Evolutionary conservation across 2,797 vertebrate genomes (phyloP).

Genomic region (Syngnathus acus): DNA sequence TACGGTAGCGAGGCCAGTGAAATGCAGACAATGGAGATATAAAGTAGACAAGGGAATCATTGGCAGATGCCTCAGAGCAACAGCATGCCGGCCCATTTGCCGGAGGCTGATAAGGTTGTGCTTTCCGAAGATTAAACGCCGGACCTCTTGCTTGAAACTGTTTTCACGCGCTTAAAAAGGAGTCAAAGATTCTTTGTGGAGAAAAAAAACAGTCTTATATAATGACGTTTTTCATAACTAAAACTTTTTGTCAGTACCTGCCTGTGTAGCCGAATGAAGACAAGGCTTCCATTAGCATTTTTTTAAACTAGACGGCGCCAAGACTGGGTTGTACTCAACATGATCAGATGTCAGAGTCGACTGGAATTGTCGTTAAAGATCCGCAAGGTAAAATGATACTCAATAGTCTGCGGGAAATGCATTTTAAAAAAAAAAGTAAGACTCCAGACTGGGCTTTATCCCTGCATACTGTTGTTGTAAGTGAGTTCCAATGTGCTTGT

Average conservation of each 20-base stretch:
- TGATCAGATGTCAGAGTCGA: not conserved
- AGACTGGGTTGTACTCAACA: not conserved
- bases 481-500: too few species aligned
- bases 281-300: too few species aligned
- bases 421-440: too few species aligned
- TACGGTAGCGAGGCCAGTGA: slow-evolving; percentile 1
- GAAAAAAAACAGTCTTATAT: not conserved
- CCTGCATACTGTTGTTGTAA: too few species aligned
- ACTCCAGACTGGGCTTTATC: too few species aligned
- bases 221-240: not conserved
- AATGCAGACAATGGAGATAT: slow-evolving; percentile 5
- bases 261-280: too few species aligned
- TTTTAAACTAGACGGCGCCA: too few species aligned
- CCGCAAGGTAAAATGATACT: not conserved
- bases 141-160: not conserved
- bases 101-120: slow-evolving; percentile 1
- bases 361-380: not conserved
- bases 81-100: slow-evolving; percentile 4
- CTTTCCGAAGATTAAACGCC: slow-evolving; percentile 5
- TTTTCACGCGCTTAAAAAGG: not conserved
- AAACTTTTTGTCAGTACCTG: not conserved
- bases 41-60: slow-evolving; percentile 7
- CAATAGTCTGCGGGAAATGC: not conserved
- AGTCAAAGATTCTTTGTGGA: not conserved
- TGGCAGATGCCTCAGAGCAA: slow-evolving; percentile 5